Evolutionary conservation across 64 coral and sea anemone genomes (phyloP), one percentile per base, ranked within the genome.

Genomic region (Montipora sp.): DNA sequence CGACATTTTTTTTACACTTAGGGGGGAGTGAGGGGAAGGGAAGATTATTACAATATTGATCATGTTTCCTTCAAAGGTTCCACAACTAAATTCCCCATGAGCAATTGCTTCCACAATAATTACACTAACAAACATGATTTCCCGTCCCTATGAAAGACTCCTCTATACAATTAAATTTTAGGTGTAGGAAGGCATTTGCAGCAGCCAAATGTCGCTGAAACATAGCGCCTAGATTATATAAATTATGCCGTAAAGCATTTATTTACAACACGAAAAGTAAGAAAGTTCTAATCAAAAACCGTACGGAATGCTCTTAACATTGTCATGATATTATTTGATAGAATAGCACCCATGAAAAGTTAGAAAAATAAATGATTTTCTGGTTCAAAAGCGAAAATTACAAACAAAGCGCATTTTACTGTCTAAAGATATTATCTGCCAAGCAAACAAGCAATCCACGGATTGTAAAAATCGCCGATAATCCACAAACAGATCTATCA

Each of bases 401-500:
- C 58, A 66, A 81, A 59, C 53, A 67, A 67, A 51, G 80, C 21
- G 57, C 53, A 15, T 65, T 84, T 67, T 27, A 47, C 48, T 44
- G 22, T 20, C 19, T 22, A 15, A 84, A 48, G 46, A 70, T 20
- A 71, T 70, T 71, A 71, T 85, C 82, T 85, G 82, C 82, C 65
- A 85, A 65, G 82, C 61, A 71, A 85, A 85, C 82, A 85, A 85
- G 44, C 9, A 85, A 22, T 47, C 46, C 65, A 15, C 18, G 51
- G 68, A 85, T 85, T 72, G 82, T 72, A 85, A 19, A 71, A 85
- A 85, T 85, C 68, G 75, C 75, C 47, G 63, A 85, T 85, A 85
- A 71, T 85, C 47, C 63, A 71, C 82, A 85, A 85, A 85, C 82
- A 71, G 82, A 85, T 85, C 44, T 85, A 49, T 71, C 27, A 59